Percentiles rank a stretch among this genome's conserved stretches.
Conservation (phyloP, 2,888 invertebrate genomes). For the Pachymerium ferrugineum region DNA sequence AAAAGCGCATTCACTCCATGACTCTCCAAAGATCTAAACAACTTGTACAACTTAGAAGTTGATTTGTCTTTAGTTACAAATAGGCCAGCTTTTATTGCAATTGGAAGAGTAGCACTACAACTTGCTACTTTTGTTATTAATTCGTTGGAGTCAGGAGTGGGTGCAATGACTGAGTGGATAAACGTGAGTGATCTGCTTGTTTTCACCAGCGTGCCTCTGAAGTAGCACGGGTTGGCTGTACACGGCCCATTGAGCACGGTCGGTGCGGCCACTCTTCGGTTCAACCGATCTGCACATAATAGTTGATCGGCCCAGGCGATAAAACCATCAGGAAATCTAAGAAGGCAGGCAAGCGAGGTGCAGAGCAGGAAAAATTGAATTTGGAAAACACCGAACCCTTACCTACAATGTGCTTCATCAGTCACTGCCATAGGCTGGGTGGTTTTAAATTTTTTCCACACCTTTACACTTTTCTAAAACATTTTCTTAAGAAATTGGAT, state of each 20-base stretch:
- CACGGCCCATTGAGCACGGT: conserved; percentile 21
- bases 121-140: not conserved
- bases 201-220: not conserved
- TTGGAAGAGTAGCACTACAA: not conserved
- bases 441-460: not conserved
- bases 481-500: too few species aligned
- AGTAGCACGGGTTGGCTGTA: not conserved
- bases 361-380: not conserved
- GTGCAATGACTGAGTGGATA: not conserved
- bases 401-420: conserved; percentile 9
- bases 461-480: not conserved
- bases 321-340: conserved; percentile 18
- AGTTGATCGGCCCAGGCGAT: not conserved
- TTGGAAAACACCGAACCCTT: too few species aligned
- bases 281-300: conserved; percentile 5
- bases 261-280: conserved; percentile 18
- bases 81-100: not conserved
- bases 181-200: conserved; percentile 15
- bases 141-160: not conserved
- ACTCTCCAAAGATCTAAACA: too few species aligned
- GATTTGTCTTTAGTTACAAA: too few species aligned
- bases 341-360: not conserved
- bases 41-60: too few species aligned
- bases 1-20: too few species aligned
- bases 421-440: not conserved